Evolutionary conservation across 1,140 invertebrate species (phyloP).

Genomic region (Eurosta solidaginis): DNA sequence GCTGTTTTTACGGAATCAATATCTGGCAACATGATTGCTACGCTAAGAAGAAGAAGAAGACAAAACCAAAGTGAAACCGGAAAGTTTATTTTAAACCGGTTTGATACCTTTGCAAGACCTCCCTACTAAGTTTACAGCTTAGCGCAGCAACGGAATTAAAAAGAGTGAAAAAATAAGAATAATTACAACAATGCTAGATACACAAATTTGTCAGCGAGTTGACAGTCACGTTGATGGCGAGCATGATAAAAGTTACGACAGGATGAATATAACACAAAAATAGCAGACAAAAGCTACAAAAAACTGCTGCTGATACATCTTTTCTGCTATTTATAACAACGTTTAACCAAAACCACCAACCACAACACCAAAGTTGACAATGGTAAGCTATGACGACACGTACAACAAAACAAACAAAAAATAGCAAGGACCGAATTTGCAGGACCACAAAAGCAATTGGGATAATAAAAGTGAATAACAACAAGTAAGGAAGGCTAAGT

Average conservation of each 20-base stretch:
- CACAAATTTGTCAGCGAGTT: slow-evolving; percentile 17
- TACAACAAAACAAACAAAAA: not conserved
- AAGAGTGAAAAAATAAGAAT: not conserved
- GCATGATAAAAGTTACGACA: not conserved
- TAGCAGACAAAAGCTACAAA: not conserved
- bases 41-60: too few species aligned
- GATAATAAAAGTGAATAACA: too few species aligned
- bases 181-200: too few species aligned
- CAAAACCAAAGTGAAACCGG: too few species aligned
- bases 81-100: too few species aligned
- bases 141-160: not conserved
- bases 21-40: too few species aligned
- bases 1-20: too few species aligned
- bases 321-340: slow-evolving; percentile 6
- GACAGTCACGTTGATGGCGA: slow-evolving; percentile 1
- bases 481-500: not conserved
- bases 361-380: slow-evolving; percentile 16
- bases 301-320: not conserved
- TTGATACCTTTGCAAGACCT: too few species aligned
- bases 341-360: slow-evolving; percentile 17
- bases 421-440: not conserved
- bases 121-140: too few species aligned
- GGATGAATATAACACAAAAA: too few species aligned
- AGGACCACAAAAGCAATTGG: slow-evolving; percentile 23
- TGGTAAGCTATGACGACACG: not conserved